Conservation (phyloP, 2,888 invertebrate genomes). For the Ischnura elegans region DNA sequence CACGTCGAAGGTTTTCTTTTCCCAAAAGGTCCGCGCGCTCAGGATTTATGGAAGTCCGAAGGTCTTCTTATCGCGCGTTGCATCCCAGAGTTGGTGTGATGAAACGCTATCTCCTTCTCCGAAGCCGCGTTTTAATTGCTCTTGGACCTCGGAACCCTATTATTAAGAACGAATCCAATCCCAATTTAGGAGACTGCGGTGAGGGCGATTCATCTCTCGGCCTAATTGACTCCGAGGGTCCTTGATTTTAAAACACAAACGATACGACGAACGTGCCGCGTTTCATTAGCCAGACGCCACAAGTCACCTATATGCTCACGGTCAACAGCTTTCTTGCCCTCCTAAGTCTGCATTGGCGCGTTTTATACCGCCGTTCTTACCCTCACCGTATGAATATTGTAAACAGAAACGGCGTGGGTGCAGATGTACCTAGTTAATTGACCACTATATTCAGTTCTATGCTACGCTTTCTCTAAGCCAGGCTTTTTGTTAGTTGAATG, state of each 20-base stretch:
- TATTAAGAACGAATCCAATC: conserved; percentile 18
- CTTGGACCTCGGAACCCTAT: neutral
- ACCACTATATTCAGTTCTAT: neutral
- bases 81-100: neutral
- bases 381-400: neutral
- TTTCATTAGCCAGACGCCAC: neutral
- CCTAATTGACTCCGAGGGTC: conserved; percentile 16
- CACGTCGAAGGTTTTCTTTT: neutral
- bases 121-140: neutral
- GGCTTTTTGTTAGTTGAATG: neutral
- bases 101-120: neutral
- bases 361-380: neutral
- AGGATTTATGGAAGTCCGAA: neutral
- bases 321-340: neutral
- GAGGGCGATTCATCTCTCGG: neutral
- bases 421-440: neutral
- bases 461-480: neutral
- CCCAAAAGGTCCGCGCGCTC: neutral
- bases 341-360: neutral
- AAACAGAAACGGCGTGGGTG: neutral
- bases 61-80: neutral
- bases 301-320: neutral
- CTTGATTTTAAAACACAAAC: neutral
- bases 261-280: neutral
- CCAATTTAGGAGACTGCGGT: neutral